phyloP scores from a whole-genome alignment of 1,140 invertebrate genomes.

The Pogonomyrmex barbatus region DNA sequence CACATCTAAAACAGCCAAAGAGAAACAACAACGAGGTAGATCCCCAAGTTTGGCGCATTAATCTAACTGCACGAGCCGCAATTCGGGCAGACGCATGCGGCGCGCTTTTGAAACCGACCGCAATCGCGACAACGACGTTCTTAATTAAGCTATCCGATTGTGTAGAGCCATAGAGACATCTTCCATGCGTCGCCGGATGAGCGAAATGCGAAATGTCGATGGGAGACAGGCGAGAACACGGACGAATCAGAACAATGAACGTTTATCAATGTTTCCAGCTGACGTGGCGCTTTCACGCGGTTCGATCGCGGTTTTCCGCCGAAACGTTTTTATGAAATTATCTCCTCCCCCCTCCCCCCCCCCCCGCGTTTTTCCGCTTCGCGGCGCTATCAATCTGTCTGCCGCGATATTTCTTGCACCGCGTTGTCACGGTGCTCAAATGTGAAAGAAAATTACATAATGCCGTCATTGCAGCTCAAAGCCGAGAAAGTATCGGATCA shows the following conservation, averaged over 20 bases:
- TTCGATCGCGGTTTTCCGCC: constrained; percentile 23
- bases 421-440: background rate
- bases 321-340: constrained; percentile 42
- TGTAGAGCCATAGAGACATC: background rate
- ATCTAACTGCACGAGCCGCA: constrained; percentile 22
- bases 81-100: constrained; percentile 7
- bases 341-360: background rate
- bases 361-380: background rate
- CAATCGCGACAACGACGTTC: constrained; percentile 41
- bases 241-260: constrained; percentile 42
- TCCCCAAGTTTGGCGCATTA: constrained; percentile 35
- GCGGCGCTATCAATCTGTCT: constrained; percentile 33
- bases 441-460: constrained; percentile 43
- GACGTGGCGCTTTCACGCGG: constrained; percentile 30
- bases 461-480: background rate
- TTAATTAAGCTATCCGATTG: constrained; percentile 56
- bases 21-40: constrained; percentile 2
- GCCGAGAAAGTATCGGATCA: constrained; percentile 23
- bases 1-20: background rate
- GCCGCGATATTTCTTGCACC: constrained; percentile 14
- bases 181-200: background rate
- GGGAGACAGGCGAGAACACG: background rate
- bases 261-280: constrained; percentile 55
- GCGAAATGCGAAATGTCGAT: constrained; percentile 9
- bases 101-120: constrained; percentile 13